phyloP scores from a whole-genome alignment of 2,113 vertebrate genomes.

The Oreochromis tanganicae region DNA sequence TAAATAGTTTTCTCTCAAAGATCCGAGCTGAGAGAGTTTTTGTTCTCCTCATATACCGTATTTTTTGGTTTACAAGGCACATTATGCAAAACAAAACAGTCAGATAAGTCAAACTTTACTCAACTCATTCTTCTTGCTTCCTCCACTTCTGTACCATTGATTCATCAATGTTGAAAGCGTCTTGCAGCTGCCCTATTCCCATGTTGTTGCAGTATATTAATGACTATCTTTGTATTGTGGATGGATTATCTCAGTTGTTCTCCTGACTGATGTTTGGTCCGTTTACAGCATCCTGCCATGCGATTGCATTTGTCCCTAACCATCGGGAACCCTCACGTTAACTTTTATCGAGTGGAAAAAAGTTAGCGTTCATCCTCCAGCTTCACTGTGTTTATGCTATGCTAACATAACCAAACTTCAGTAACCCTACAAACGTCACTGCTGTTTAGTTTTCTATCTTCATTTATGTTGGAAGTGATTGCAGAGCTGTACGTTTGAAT shows the following conservation, averaged over 20 bases:
- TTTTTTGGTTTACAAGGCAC: not conserved
- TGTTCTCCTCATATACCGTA: not conserved
- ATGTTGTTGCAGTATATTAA: not conserved
- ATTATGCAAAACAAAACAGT: not conserved
- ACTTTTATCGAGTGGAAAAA: too few relatives aligned
- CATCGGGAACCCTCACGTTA: fast-evolving
- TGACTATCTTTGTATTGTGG: not conserved
- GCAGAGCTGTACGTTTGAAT: not conserved
- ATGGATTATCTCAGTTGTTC: too few relatives aligned
- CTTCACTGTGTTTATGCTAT: not conserved
- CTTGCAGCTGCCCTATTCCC: not conserved
- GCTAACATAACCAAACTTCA: not conserved
- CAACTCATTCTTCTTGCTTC: not conserved
- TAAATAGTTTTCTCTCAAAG: not conserved
- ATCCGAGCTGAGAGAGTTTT: not conserved
- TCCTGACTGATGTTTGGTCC: too few relatives aligned
- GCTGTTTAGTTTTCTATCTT: not conserved
- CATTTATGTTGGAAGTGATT: not conserved
- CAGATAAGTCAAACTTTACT: not conserved
- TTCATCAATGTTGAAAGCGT: not conserved
- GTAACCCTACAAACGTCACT: not conserved
- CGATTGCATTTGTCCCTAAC: too few relatives aligned
- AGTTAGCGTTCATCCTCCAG: too few relatives aligned
- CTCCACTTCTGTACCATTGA: not conserved
- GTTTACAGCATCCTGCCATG: too few relatives aligned